These are phyloP conservation scores for Syngnathus typhle DNA, from an alignment of 2,113 vertebrate genomes.

Conservation along the genomic window DNA sequence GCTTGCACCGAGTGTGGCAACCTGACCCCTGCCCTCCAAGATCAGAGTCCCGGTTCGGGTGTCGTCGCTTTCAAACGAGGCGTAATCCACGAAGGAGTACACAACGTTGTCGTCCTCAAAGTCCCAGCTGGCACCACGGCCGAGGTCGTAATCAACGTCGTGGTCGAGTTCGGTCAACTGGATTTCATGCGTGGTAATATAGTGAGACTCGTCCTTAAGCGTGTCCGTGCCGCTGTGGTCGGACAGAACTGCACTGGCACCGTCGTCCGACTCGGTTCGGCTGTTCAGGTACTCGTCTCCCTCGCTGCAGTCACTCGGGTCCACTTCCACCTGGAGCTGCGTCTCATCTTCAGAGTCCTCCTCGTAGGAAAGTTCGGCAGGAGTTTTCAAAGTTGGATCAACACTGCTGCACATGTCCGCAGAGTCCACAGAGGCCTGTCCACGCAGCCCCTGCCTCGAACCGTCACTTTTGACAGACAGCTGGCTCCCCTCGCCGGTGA, in stretches of 20 bases:
- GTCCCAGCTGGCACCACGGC: conserved; percentile 85
- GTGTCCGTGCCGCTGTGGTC: conserved; percentile 49
- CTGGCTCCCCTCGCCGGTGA: conserved; percentile 66
- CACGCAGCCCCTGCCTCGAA: conserved; percentile 25
- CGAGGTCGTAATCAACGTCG: conserved; percentile 82
- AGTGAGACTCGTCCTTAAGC: conserved; percentile 80
- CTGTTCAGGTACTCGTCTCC: conserved; percentile 75
- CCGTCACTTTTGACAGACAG: conserved; percentile 62
- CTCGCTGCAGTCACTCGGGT: conserved; percentile 56
- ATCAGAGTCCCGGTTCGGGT: conserved; percentile 67
- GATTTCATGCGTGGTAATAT: conserved; percentile 95
- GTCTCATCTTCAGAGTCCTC: conserved; percentile 31
- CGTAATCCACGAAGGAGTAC: conserved; percentile 92
- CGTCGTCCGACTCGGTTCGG: conserved; percentile 63
- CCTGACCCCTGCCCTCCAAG: conserved; percentile 38
- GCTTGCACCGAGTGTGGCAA: not conserved
- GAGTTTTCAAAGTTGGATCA: conserved; percentile 26
- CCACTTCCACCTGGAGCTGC: conserved; percentile 23
- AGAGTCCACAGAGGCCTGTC: conserved; percentile 23
- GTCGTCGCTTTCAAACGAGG: conserved; percentile 86
- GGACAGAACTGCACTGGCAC: conserved; percentile 49
- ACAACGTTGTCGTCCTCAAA: conserved; percentile 90
- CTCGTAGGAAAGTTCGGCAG: conserved; percentile 32
- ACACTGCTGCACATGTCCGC: conserved; percentile 3
- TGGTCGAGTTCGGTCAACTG: conserved; percentile 92